Evolutionary conservation across 2,797 vertebrate genomes (phyloP).

Genomic region (Pelobates cultripes): DNA sequence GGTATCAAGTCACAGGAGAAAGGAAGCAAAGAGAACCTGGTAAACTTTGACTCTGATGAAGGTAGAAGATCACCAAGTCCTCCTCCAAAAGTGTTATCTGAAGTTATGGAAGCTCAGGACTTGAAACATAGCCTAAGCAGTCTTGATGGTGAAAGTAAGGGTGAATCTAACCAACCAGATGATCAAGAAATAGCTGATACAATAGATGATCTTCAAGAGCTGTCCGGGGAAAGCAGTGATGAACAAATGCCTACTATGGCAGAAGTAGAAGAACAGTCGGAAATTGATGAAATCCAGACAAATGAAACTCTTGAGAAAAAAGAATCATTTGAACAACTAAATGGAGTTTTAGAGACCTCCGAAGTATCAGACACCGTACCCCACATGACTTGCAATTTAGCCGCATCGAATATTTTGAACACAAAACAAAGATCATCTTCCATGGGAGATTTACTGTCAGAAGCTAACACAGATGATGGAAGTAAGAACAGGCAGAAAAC

Average conservation of each 20-base stretch:
- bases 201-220: slow-evolving; percentile 28
- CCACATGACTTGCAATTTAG: neutral
- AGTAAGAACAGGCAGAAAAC: slow-evolving; percentile 30
- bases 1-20: slow-evolving; percentile 60
- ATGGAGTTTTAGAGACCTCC: slow-evolving; percentile 7
- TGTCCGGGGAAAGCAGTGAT: slow-evolving; percentile 30
- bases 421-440: slow-evolving; percentile 67
- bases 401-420: slow-evolving; percentile 32
- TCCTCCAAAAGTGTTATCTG: slow-evolving; percentile 65
- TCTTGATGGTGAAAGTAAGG: slow-evolving; percentile 24
- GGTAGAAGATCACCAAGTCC: slow-evolving; percentile 61
- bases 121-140: slow-evolving; percentile 36
- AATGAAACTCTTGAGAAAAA: neutral
- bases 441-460: slow-evolving; percentile 77
- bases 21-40: slow-evolving; percentile 65
- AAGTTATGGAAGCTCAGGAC: slow-evolving; percentile 59
- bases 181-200: slow-evolving; percentile 56
- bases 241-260: slow-evolving; percentile 46
- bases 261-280: slow-evolving; percentile 46
- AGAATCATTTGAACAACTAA: neutral
- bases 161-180: neutral
- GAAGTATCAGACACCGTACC: slow-evolving; percentile 36
- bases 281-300: neutral
- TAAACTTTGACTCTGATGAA: slow-evolving; percentile 62
- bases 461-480: slow-evolving; percentile 39